phyloP scores from a whole-genome alignment of 2,888 invertebrate genomes.

The Drosophila fungiperda region DNA sequence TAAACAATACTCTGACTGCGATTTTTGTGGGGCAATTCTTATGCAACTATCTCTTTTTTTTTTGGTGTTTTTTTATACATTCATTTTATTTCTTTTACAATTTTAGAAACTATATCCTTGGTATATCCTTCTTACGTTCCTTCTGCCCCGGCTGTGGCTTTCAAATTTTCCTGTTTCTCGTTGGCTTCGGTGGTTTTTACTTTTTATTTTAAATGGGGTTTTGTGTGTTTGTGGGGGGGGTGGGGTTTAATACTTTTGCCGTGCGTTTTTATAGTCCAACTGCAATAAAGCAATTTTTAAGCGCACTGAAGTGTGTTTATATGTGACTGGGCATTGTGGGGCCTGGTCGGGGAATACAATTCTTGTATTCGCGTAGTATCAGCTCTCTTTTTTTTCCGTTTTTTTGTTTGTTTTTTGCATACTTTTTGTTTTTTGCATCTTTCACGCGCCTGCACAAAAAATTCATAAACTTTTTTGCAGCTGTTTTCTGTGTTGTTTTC shows the following conservation, averaged over 20 bases:
- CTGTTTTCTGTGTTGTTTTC: slow-evolving; percentile 34
- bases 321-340: slow-evolving; percentile 68
- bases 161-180: slow-evolving; percentile 76
- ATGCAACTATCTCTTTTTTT: slow-evolving; percentile 34
- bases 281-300: slow-evolving; percentile 81
- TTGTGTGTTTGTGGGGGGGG: slow-evolving; percentile 2
- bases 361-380: slow-evolving; percentile 60
- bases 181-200: slow-evolving; percentile 51
- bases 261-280: slow-evolving; percentile 81
- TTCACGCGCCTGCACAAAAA: slow-evolving; percentile 81
- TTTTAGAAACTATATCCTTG: slow-evolving; percentile 65
- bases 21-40: slow-evolving; percentile 54
- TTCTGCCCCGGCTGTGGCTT: slow-evolving; percentile 69
- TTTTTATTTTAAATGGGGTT: slow-evolving; percentile 26
- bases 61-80: slow-evolving; percentile 9
- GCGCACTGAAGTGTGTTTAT: slow-evolving; percentile 80
- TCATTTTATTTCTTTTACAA: slow-evolving; percentile 30
- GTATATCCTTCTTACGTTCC: slow-evolving; percentile 77
- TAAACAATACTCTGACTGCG: slow-evolving; percentile 47
- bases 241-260: slow-evolving; percentile 62
- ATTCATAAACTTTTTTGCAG: slow-evolving; percentile 74
- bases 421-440: slow-evolving; percentile 68
- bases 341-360: slow-evolving; percentile 50
- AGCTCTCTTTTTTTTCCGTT: slow-evolving; percentile 45
- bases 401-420: slow-evolving; percentile 7